Base-by-base conservation (phyloP, 1,140 invertebrate species). In the Hestina assimilis region DNA sequence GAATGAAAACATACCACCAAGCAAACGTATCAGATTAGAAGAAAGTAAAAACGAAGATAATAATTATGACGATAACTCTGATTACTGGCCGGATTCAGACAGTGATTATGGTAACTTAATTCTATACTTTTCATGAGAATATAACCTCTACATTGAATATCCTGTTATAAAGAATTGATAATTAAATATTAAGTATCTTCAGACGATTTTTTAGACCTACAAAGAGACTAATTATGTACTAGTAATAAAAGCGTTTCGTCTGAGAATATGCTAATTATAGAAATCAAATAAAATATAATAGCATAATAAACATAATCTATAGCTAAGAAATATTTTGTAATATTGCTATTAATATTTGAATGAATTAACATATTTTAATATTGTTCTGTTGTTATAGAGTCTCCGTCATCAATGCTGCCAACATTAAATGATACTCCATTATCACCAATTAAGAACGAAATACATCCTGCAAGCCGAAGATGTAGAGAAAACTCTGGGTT, bases 361-460 rank as follows among this genome's bases (percentile, higher is more conserved):
- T n/a, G n/a, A n/a, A n/a, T n/a, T n/a, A n/a, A n/a, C n/a, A n/a
- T n/a, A n/a, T n/a, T n/a, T n/a, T n/a, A n/a, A 15, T 19, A 35
- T 24, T 24, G 4, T 24, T 23, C 19, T 28, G 11, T 17, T 68
- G 17, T 85, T 83, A 5, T 72, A 89, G 89, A 90, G 63, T 90
- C 89, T 45, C 89, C 89, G 26, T 89, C 88, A 3, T 87, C 88
- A 8, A 85, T 88, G 64, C 63, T 89, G 11, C 86, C 86, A 20
- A 80, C 88, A 24, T 69, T 89, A 69, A 85, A 74, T 58, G 87
- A 88, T 51, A 79, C 84, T 67, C 89, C 89, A 7, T 65, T 89
- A 9, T 91, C 89, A 24, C 89, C 89, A 0, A 86, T 90, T 9
- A 90, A 91, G 72, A 86, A 87, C 66, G 90, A 90, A 75, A 75